Percentiles rank a stretch among this genome's conserved stretches.
Evolutionary conservation across 23 tunicate species (phyloP).

Genomic region (Halocynthia roretzi): DNA sequence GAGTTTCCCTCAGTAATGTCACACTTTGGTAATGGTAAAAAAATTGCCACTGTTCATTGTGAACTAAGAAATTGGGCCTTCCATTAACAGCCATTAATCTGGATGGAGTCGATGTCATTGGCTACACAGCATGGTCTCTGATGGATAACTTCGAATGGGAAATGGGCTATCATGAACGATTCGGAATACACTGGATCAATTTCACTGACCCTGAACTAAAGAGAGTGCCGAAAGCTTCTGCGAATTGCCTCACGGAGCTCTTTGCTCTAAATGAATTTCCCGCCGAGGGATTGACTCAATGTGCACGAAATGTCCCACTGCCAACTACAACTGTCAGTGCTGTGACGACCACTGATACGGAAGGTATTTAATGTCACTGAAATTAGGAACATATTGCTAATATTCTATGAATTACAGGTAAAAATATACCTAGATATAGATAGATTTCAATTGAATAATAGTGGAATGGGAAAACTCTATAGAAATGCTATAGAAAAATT

Average conservation of each 20-base stretch:
- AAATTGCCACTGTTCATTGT: too few species aligned
- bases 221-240: constrained; percentile 61
- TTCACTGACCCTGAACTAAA: constrained; percentile 78
- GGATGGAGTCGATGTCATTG: constrained; percentile 85
- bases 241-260: constrained; percentile 55
- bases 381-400: too few species aligned
- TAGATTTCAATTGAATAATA: too few species aligned
- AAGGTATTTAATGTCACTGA: too few species aligned
- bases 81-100: constrained; percentile 38
- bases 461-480: too few species aligned
- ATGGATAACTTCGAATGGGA: constrained; percentile 99
- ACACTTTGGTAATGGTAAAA: too few species aligned
- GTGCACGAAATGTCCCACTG: constrained; percentile 11
- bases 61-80: too few species aligned
- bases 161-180: constrained; percentile 79
- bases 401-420: too few species aligned
- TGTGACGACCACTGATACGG: too few species aligned
- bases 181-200: constrained; percentile 83
- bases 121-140: constrained; percentile 98
- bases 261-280: constrained; percentile 26
- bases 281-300: constrained; percentile 40
- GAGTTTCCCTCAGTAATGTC: too few species aligned
- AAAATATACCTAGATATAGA: too few species aligned
- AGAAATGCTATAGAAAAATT: too few species aligned
- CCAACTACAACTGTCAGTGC: constrained; percentile 19